Evolutionary conservation across 2,888 invertebrate genomes (phyloP).

Genomic region (Cerceris ruficornis): DNA sequence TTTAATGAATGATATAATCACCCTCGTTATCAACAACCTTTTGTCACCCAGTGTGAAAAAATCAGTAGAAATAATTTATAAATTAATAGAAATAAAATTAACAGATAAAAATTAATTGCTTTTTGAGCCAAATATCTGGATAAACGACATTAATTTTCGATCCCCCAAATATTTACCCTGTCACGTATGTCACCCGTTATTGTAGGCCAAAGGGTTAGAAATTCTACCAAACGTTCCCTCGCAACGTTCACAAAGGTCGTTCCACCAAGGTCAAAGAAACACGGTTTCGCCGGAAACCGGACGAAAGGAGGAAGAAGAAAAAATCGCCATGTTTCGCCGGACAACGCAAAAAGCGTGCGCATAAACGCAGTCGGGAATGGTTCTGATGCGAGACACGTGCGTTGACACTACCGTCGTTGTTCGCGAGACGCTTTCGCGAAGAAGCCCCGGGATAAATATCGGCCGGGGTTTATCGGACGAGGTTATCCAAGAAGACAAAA

Average conservation of each 20-base stretch:
- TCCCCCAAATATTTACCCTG: too few species aligned
- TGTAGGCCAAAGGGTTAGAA: too few species aligned
- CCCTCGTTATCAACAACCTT: too few species aligned
- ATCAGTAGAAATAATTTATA: too few species aligned
- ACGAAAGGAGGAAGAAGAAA: neutral
- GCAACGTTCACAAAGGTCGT: neutral
- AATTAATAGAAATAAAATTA: too few species aligned
- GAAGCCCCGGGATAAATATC: constrained; percentile 41
- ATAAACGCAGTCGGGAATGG: constrained; percentile 5
- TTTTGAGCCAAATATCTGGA: too few species aligned
- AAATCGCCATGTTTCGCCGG: neutral
- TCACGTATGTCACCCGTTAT: too few species aligned
- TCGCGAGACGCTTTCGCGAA: constrained; percentile 38
- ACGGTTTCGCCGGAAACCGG: constrained; percentile 4
- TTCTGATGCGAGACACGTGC: constrained; percentile 49
- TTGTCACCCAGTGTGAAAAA: too few species aligned
- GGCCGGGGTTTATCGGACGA: constrained; percentile 74
- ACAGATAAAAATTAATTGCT: too few species aligned
- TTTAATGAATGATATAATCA: too few species aligned
- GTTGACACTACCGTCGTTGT: constrained; percentile 68
- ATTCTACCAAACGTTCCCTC: too few species aligned
- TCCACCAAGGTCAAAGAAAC: neutral
- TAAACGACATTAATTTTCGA: too few species aligned
- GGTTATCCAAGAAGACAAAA: constrained; percentile 81
- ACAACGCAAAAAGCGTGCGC: neutral